Evolutionary conservation across 2,113 vertebrate species (phyloP).

Genomic region (Alaudala cheleensis): DNA sequence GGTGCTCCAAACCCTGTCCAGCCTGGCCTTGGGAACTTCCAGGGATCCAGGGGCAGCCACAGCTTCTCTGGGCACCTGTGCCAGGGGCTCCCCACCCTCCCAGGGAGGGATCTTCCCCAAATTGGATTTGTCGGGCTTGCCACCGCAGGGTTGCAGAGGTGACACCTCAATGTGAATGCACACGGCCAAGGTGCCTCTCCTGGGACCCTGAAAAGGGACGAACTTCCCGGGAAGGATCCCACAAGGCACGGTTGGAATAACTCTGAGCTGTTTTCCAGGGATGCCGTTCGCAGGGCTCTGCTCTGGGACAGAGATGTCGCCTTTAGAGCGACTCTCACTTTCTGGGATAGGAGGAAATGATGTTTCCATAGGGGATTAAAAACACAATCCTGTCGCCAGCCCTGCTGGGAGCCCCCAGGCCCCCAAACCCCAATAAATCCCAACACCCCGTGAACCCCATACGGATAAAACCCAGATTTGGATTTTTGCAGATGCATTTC

Average conservation of each 20-base stretch:
- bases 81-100: background rate
- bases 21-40: accelerated
- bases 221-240: background rate
- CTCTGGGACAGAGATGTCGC: background rate
- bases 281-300: background rate
- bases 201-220: background rate
- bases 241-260: accelerated
- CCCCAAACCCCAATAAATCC: background rate
- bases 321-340: background rate
- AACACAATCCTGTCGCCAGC: accelerated
- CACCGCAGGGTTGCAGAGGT: background rate
- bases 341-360: accelerated
- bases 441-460: accelerated
- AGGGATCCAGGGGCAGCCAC: background rate
- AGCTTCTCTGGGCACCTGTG: background rate
- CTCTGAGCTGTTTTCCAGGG: background rate
- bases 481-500: background rate
- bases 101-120: background rate
- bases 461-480: background rate
- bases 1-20: accelerated
- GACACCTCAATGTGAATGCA: accelerated
- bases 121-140: background rate
- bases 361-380: background rate
- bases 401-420: background rate
- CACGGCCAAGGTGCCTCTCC: accelerated